Percentiles rank a stretch among this genome's conserved stretches.
Evolutionary conservation across 2,888 invertebrate species (phyloP).

Genomic region (Chelonus formosanus): DNA sequence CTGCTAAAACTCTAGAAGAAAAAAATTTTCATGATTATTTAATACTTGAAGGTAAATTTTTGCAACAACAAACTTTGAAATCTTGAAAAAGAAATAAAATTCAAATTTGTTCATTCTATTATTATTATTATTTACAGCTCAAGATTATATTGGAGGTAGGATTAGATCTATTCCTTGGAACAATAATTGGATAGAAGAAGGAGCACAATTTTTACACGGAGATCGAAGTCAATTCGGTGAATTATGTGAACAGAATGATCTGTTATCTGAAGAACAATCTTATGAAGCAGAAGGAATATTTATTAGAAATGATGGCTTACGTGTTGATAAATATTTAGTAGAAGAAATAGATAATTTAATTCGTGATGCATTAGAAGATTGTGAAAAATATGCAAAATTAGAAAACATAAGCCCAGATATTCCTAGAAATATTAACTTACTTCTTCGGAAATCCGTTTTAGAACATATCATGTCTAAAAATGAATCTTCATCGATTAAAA

Average conservation of each 20-base stretch:
- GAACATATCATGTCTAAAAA: constrained; percentile 62
- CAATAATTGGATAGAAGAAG: constrained; percentile 67
- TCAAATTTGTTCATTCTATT: not conserved
- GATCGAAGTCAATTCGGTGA: constrained; percentile 67
- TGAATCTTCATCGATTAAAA: constrained; percentile 53
- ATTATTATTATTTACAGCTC: constrained; percentile 55
- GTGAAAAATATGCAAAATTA: constrained; percentile 64
- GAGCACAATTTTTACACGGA: constrained; percentile 75
- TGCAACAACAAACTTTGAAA: too few species aligned
- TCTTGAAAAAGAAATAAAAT: not conserved
- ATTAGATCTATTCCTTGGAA: constrained; percentile 65
- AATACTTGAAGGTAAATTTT: constrained; percentile 67
- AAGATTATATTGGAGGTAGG: constrained; percentile 68
- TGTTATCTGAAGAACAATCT: constrained; percentile 66
- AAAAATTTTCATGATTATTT: constrained; percentile 66
- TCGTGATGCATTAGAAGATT: constrained; percentile 66
- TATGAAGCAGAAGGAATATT: constrained; percentile 70
- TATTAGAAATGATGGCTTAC: constrained; percentile 65
- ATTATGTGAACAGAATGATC: constrained; percentile 64
- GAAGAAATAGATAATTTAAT: constrained; percentile 67
- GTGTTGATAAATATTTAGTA: constrained; percentile 65
- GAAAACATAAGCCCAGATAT: constrained; percentile 61
- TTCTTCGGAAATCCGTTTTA: constrained; percentile 63
- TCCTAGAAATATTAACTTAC: constrained; percentile 60
- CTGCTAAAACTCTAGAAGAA: constrained; percentile 67